Evolutionary conservation across 2,888 invertebrate species (phyloP).

Genomic region (Margaritifera margaritifera): DNA sequence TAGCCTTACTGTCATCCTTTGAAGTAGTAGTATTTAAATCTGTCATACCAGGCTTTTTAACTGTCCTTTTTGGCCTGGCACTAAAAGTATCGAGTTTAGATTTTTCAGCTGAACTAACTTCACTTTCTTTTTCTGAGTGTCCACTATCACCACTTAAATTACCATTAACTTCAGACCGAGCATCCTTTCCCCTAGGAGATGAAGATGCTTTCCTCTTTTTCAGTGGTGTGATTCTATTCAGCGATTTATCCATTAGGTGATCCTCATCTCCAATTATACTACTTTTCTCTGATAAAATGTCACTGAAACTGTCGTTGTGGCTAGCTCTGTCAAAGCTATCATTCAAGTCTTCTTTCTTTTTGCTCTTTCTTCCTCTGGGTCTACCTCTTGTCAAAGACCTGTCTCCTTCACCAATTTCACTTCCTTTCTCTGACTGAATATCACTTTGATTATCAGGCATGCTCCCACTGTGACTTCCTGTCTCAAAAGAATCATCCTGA

Average conservation of each 20-base stretch:
- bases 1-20: slow-evolving; percentile 5
- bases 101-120: no score
- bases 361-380: slow-evolving; percentile 21
- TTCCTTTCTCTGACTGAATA: slow-evolving; percentile 33
- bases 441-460: slow-evolving; percentile 35
- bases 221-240: slow-evolving; percentile 36
- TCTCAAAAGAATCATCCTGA: no score
- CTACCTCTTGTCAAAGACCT: slow-evolving; percentile 16
- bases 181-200: slow-evolving; percentile 3
- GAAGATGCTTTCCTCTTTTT: slow-evolving; percentile 24
- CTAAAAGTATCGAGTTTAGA: no score
- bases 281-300: slow-evolving; percentile 33
- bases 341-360: slow-evolving; percentile 24
- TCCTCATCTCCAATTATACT: slow-evolving; percentile 32
- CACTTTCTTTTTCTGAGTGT: no score
- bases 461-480: slow-evolving; percentile 10
- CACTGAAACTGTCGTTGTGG: slow-evolving; percentile 33
- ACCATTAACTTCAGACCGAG: slow-evolving; percentile 28
- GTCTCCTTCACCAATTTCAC: slow-evolving; percentile 20
- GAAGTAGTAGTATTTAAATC: neutral
- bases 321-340: slow-evolving; percentile 32
- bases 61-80: slow-evolving; percentile 2
- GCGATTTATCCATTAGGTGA: slow-evolving; percentile 20
- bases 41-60: slow-evolving; percentile 1
- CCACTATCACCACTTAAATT: slow-evolving; percentile 12